Evolutionary conservation across 2,797 vertebrate species (phyloP).

Genomic region (Pyrrhura leucotis): DNA sequence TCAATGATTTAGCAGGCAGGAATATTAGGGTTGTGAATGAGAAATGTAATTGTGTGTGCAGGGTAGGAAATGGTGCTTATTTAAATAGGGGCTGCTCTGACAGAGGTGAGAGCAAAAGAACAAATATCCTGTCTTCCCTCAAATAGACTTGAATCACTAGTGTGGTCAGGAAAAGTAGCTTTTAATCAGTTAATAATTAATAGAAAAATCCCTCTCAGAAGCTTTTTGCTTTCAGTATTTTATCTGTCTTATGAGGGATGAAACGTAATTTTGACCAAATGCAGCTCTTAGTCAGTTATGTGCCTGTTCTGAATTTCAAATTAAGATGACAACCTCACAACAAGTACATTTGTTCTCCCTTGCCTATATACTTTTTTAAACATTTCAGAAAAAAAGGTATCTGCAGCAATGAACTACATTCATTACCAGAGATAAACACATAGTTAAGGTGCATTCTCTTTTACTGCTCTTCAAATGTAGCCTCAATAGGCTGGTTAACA

Average conservation of each 20-base stretch:
- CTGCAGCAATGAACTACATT: background rate
- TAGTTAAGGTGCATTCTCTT: background rate
- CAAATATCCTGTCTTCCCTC: background rate
- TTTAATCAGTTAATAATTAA: background rate
- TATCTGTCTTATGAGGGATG: background rate
- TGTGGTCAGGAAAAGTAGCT: background rate
- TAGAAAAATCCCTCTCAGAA: background rate
- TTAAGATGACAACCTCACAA: background rate
- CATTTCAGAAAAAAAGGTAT: fast-evolving
- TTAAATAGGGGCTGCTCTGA: background rate
- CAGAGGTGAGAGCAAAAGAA: background rate
- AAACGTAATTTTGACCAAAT: background rate
- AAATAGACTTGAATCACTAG: background rate
- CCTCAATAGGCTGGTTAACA: background rate
- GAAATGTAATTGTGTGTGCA: background rate
- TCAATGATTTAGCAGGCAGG: background rate
- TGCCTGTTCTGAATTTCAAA: background rate
- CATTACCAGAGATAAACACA: background rate
- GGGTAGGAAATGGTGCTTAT: background rate
- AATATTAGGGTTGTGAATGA: background rate
- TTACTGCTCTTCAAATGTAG: background rate
- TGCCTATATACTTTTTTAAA: background rate
- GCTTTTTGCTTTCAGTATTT: background rate
- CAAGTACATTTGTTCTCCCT: background rate
- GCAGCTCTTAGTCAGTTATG: background rate